Evolutionary conservation across 2,113 vertebrate genomes (phyloP).

Genomic region (Paramisgurnus dabryanus): DNA sequence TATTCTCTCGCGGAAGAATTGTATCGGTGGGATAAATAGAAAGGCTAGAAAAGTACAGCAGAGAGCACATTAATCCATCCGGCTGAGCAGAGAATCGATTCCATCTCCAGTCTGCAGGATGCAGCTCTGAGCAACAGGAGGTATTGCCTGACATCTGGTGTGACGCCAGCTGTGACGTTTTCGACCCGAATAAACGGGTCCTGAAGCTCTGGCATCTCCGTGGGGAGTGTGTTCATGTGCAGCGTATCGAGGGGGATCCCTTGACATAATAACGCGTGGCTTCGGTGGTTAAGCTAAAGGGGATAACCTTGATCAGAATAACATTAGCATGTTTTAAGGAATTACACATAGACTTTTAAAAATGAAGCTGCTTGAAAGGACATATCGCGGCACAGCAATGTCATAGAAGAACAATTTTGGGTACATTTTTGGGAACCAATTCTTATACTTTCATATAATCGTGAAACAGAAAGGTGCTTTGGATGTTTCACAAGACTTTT

Average conservation of each 20-base stretch:
- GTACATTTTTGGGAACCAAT: no score
- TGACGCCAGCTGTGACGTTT: constrained; percentile 38
- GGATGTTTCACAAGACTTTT: no score
- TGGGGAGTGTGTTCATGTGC: neutral
- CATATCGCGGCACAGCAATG: no score
- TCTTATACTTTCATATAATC: no score
- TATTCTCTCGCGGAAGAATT: neutral
- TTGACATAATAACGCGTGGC: neutral
- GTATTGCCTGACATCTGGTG: constrained; percentile 38
- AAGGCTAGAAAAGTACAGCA: constrained; percentile 22
- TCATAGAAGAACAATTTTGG: no score
- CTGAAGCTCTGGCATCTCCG: constrained; percentile 23
- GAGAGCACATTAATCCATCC: constrained; percentile 30
- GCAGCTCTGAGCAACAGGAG: constrained; percentile 36
- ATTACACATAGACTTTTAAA: neutral
- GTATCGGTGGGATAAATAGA: constrained; percentile 21
- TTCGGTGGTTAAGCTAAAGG: neutral
- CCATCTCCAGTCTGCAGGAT: constrained; percentile 36
- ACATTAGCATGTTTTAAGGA: neutral
- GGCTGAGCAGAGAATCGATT: constrained; percentile 36
- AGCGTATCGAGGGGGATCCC: neutral
- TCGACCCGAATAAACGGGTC: constrained; percentile 24
- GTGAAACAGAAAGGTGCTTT: no score
- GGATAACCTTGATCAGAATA: constrained; percentile 19
- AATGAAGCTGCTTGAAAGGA: no score